Conservation (phyloP, 2,888 invertebrate genomes). For the Ochropacha duplaris region DNA sequence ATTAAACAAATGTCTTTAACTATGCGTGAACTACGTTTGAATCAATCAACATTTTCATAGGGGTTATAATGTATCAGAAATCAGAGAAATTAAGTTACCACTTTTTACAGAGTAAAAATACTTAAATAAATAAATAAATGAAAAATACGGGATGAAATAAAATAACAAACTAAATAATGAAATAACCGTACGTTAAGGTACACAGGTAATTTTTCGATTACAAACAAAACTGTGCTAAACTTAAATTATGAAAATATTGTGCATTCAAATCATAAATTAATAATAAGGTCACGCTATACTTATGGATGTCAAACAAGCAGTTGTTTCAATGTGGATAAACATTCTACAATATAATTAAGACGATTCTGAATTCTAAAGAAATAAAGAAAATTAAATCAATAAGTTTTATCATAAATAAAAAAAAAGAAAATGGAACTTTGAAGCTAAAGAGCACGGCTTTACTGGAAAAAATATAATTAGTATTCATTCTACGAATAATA, state of each 20-base stretch:
- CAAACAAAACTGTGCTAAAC: background rate
- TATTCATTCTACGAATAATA: too few species aligned
- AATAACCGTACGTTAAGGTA: background rate
- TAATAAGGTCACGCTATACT: background rate
- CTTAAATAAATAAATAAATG: constrained; percentile 27
- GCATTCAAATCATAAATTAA: background rate
- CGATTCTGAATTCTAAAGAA: background rate
- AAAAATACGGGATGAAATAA: constrained; percentile 14
- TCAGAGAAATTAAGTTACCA: constrained; percentile 79
- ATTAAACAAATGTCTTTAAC: constrained; percentile 60
- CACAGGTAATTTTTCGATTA: background rate
- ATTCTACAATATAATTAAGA: background rate
- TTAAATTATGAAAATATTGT: background rate
- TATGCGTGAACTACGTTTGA: constrained; percentile 26
- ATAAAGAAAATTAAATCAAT: background rate
- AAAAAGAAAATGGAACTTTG: background rate
- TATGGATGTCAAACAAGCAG: background rate
- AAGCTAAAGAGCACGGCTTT: background rate
- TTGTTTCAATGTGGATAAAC: background rate
- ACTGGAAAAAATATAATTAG: too few species aligned
- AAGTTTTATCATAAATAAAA: background rate
- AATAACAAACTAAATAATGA: constrained; percentile 11
- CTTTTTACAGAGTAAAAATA: constrained; percentile 67
- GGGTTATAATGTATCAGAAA: constrained; percentile 37
- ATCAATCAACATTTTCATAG: constrained; percentile 20